Evolutionary conservation across 53 echinoderm and acorn worm species (phyloP).

Genomic region (Arbacia lixula): DNA sequence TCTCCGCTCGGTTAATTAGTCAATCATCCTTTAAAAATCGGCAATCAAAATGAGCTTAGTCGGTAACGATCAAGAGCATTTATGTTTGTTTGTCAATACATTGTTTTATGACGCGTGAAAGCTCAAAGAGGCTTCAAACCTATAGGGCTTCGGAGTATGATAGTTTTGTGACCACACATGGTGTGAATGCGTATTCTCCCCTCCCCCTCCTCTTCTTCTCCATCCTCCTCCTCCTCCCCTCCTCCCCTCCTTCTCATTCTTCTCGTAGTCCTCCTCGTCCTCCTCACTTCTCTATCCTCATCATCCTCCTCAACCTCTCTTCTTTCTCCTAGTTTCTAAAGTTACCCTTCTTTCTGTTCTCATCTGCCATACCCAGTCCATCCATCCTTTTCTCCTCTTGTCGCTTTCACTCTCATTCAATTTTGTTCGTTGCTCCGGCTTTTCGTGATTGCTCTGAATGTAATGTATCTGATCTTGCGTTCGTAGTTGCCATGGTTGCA

Average conservation of each 20-base stretch:
- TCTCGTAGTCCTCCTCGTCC: background rate
- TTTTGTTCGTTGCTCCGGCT: no score
- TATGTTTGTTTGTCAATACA: background rate
- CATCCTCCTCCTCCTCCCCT: background rate
- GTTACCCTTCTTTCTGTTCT: background rate
- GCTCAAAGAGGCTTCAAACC: no score
- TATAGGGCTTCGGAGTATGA: no score
- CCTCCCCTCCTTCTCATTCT: background rate
- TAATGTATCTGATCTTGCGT: no score
- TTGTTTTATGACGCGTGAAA: background rate
- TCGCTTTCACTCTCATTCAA: no score
- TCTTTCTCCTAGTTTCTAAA: background rate
- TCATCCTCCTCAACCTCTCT: no score
- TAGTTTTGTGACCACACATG: no score
- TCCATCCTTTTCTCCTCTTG: no score
- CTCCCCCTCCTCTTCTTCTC: background rate
- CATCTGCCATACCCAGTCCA: background rate
- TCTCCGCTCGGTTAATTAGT: slow-evolving; percentile 34
- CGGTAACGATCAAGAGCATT: background rate
- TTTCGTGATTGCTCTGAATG: no score
- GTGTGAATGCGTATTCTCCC: background rate
- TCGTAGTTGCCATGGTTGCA: no score
- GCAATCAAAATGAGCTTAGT: background rate
- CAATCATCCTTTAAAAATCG: slow-evolving; percentile 15
- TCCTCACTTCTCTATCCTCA: background rate